A percentile compares a stretch with the other conserved stretches of the same genome.
Evolutionary conservation across 2,797 vertebrate genomes (phyloP).

Genomic region (Schizothorax lantsangensis): DNA sequence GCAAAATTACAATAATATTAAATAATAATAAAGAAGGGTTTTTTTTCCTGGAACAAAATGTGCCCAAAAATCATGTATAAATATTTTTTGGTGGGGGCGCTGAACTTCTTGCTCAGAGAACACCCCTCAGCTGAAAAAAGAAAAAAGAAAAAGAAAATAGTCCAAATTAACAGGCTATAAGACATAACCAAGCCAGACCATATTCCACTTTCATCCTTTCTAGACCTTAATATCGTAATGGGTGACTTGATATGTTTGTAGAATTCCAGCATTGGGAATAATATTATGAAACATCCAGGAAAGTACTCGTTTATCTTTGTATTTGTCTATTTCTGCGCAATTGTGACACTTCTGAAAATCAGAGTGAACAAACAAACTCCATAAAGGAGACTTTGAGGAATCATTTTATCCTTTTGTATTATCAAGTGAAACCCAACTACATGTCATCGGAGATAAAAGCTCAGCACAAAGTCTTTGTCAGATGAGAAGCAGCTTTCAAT

Average conservation of each 20-base stretch:
- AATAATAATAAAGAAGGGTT: too few species aligned
- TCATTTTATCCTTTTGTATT: not conserved
- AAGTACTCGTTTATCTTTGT: not conserved
- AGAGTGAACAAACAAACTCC: slow-evolving; percentile 1
- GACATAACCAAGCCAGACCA: not conserved
- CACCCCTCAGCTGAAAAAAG: not conserved
- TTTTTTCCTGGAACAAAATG: too few species aligned
- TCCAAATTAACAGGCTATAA: not conserved
- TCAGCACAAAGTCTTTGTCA: slow-evolving; percentile 55
- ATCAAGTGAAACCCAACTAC: slow-evolving; percentile 16
- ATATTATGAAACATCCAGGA: not conserved
- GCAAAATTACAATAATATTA: not conserved
- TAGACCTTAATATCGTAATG: not conserved
- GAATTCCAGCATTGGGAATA: not conserved
- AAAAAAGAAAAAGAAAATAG: not conserved
- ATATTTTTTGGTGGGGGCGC: too few species aligned
- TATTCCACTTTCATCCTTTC: not conserved
- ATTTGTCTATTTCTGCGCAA: not conserved
- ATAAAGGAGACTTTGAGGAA: not conserved
- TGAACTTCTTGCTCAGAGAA: too few species aligned
- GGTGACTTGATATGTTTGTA: not conserved
- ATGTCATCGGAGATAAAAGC: slow-evolving; percentile 17
- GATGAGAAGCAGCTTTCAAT: slow-evolving; percentile 66
- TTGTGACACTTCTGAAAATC: not conserved
- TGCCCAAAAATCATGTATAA: too few species aligned